Base-by-base conservation (phyloP, 1,140 invertebrate genomes). In the Drosophila lini region DNA sequence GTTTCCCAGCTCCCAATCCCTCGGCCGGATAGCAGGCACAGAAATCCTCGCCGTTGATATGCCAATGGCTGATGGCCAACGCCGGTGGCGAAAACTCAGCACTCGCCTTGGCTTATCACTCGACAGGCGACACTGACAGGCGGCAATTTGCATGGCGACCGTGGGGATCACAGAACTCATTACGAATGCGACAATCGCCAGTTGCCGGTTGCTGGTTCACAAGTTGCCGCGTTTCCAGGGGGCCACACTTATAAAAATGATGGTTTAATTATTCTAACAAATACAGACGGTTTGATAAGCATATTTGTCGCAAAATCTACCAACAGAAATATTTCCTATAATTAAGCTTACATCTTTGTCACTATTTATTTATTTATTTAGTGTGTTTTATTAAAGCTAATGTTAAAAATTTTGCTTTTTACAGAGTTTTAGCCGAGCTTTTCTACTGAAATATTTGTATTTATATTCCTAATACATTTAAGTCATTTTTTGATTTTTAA, bases 171-270 rank as follows among this genome's bases (percentile, higher is more conserved):
- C 25, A 53, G 32, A 74, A 74, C 83, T 86, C 83, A 86, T 86
- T 86, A 88, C 83, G 79, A 82, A 82, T 86, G 83, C 82, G 53
- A 80, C 79, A 60, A 65, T 53, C 56, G 60, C 52, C 73, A 28
- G 11, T 42, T 48, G 45, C n/a, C 58, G 41, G 57, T 71, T 53
- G 34, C 32, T 38, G 52, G 52, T 53, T 53, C 45, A 13, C 31
- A 28, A 42, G 41, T 53, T 58, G 63, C 31, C 16, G 69, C 19
- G 4, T 57, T 56, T 44, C 50, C 50, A 16, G 28, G 10, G 15
- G 8, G 10, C n/a, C 13, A 31, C 67, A 71, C 53, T 59, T 2
- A 3, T 28, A 59, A 28, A 32, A 58, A 48, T 16, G 0, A 22
- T 11, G 15, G 0, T 1, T 53, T 1, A 36, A 53, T n/a, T 36